Conservation (phyloP, 2,888 invertebrate species). For the Apomyelois bistriatella region DNA sequence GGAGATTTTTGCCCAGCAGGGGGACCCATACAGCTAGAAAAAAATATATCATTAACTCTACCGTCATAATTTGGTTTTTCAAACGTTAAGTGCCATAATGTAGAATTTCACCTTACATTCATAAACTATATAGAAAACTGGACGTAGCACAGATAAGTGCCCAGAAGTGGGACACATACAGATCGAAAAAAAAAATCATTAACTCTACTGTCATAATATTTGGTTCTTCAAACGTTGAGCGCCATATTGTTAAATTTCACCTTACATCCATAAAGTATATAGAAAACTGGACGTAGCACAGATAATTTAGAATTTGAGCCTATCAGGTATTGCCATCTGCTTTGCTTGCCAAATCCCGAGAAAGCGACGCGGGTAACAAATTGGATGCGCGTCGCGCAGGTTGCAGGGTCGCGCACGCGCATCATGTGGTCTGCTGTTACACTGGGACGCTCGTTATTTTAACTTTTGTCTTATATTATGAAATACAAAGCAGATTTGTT, state of each 20-base stretch:
- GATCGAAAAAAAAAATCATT: too few relatives aligned
- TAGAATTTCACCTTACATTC: neutral
- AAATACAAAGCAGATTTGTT: neutral
- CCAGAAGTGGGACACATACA: too few relatives aligned
- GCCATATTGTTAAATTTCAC: neutral
- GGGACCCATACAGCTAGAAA: too few relatives aligned
- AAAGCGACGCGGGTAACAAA: constrained; percentile 55
- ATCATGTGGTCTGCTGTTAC: neutral
- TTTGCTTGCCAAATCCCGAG: constrained; percentile 24
- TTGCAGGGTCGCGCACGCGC: constrained; percentile 50
- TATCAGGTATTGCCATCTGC: constrained; percentile 7
- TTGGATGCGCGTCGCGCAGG: constrained; percentile 45
- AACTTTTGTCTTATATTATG: neutral
- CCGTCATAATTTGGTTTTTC: constrained; percentile 21
- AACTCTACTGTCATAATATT: constrained; percentile 16
- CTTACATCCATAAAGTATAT: neutral
- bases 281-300: neutral
- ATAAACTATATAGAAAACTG: constrained; percentile 1
- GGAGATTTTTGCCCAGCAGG: too few relatives aligned
- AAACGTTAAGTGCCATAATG: neutral
- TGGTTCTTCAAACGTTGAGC: constrained; percentile 17
- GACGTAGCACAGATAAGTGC: neutral
- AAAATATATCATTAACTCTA: too few relatives aligned
- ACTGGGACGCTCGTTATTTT: neutral
- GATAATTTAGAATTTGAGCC: constrained; percentile 9